Conservation (phyloP, 2,797 vertebrate species). For the Rhinichthys osculus region DNA sequence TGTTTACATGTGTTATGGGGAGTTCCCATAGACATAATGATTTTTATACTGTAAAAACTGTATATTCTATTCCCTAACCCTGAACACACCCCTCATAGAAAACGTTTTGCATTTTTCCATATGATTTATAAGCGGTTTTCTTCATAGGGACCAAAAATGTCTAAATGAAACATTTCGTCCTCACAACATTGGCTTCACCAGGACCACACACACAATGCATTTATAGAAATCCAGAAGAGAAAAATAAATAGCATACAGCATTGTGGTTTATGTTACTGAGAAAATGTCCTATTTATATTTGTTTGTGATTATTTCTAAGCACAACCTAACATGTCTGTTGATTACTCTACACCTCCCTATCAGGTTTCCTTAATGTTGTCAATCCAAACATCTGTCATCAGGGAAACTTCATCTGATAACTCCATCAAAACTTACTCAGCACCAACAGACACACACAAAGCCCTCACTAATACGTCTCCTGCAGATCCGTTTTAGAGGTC, state of each 20-base stretch:
- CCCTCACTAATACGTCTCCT: background rate
- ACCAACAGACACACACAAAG: conserved; percentile 60
- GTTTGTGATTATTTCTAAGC: conserved; percentile 13
- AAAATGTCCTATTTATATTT: background rate
- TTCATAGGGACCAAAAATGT: background rate
- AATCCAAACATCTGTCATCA: conserved; percentile 61
- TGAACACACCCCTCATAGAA: background rate
- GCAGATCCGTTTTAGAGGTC: conserved; percentile 28
- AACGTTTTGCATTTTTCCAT: background rate
- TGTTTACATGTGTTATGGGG: background rate
- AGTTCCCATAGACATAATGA: background rate
- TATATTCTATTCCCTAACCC: background rate
- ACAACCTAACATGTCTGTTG: background rate
- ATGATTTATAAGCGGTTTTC: background rate
- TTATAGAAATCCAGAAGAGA: background rate
- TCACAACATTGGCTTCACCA: background rate
- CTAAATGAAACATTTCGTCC: background rate
- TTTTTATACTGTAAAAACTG: background rate
- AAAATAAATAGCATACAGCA: background rate
- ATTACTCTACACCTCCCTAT: conserved; percentile 11
- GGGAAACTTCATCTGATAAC: conserved; percentile 67
- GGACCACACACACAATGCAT: background rate
- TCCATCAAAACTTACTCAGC: conserved; percentile 68
- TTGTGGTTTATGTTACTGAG: background rate
- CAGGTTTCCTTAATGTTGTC: conserved; percentile 53